These are phyloP conservation scores for Clistopyga incitator DNA, from an alignment of 2,888 invertebrate genomes.

Conservation along the genomic window DNA sequence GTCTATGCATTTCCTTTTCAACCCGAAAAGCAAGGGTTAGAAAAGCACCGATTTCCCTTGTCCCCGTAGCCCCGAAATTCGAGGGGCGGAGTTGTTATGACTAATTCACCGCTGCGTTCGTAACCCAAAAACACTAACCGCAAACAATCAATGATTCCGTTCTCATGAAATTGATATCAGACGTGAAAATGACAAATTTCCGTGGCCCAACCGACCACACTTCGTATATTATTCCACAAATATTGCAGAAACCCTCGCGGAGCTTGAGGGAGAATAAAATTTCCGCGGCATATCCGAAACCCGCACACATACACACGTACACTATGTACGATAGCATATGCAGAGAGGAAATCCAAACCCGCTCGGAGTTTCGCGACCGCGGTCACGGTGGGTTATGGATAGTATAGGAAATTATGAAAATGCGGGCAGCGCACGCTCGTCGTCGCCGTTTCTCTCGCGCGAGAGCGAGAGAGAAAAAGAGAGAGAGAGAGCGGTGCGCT, in stretches of 20 bases:
- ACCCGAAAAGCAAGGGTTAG: no score
- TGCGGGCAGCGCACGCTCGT: constrained; percentile 34
- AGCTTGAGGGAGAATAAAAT: neutral
- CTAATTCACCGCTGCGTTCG: neutral
- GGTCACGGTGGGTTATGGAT: constrained; percentile 26
- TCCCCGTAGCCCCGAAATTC: no score
- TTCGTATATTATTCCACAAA: neutral
- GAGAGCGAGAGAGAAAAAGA: no score
- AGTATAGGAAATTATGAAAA: constrained; percentile 62
- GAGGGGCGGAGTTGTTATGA: no score
- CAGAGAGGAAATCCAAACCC: neutral
- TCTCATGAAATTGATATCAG: neutral
- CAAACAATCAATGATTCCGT: neutral
- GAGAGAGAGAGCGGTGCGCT: constrained; percentile 24
- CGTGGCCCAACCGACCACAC: neutral
- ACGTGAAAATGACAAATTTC: neutral
- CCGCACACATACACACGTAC: neutral
- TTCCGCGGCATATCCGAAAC: neutral
- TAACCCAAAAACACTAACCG: neutral
- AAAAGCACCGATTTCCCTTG: no score
- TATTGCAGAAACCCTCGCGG: neutral
- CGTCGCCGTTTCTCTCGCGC: no score
- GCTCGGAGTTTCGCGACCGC: constrained; percentile 15
- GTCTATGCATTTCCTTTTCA: no score
- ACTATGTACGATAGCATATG: neutral